A percentile compares a stretch with the other conserved stretches of the same genome.
phyloP scores from a whole-genome alignment of 2,888 invertebrate species.

The Dicranocentrus wangi region DNA sequence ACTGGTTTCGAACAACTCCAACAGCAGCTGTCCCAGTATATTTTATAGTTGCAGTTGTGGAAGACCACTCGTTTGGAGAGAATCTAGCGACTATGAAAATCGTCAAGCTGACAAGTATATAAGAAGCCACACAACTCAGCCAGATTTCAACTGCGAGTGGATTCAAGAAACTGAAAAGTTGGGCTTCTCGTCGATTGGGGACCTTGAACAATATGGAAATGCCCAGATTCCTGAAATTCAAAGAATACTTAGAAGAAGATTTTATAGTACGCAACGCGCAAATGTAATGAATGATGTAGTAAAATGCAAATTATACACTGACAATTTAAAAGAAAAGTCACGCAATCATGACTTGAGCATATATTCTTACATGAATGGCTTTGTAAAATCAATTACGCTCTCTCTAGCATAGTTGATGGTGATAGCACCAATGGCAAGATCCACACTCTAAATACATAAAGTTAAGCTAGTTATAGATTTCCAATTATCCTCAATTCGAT shows the following conservation, averaged over 20 bases:
- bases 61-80: conserved; percentile 92
- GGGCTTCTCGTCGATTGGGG: conserved; percentile 81
- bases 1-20: conserved; percentile 89
- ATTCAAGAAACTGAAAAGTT: conserved; percentile 95
- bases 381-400: conserved; percentile 96
- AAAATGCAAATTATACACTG: too few species aligned
- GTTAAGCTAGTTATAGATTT: conserved; percentile 11
- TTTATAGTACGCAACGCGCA: too few species aligned
- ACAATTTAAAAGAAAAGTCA: too few species aligned
- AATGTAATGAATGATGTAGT: neutral
- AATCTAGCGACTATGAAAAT: conserved; percentile 97
- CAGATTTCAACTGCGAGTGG: conserved; percentile 97
- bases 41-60: conserved; percentile 76
- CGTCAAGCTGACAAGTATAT: conserved; percentile 77
- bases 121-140: conserved; percentile 79
- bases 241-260: too few species aligned
- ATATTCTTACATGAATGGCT: conserved; percentile 92
- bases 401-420: conserved; percentile 93
- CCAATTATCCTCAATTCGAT: too few species aligned
- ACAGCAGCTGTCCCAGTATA: conserved; percentile 81
- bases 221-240: conserved; percentile 85
- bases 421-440: conserved; percentile 94
- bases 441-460: conserved; percentile 83
- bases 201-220: conserved; percentile 90
- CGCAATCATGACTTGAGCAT: too few species aligned